A percentile compares a stretch with the other conserved stretches of the same genome.
Evolutionary conservation across 2,888 invertebrate species (phyloP).

Genomic region (Rhingia rostrata): DNA sequence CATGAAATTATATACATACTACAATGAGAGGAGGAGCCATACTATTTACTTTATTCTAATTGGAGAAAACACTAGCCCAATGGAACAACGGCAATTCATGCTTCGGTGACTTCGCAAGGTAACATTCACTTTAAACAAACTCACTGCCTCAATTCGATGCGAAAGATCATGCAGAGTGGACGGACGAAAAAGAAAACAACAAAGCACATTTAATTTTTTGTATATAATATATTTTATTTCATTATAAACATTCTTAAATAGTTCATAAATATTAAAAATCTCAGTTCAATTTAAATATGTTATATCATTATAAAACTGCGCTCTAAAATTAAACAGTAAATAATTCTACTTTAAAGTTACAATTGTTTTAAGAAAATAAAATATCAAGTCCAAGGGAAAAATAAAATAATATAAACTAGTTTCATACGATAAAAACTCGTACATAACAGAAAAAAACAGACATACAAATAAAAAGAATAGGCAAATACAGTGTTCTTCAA

Average conservation of each 20-base stretch:
- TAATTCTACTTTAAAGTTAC: conserved; percentile 43
- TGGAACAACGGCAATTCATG: conserved; percentile 25
- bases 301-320: conserved; percentile 60
- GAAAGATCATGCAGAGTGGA: conserved; percentile 5
- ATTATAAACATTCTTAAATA: conserved; percentile 66
- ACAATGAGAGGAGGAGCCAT: not conserved
- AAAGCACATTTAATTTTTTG: not conserved
- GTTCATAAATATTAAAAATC: conserved; percentile 73
- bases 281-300: conserved; percentile 69
- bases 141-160: conserved; percentile 18
- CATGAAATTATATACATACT: not conserved
- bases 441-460: conserved; percentile 50
- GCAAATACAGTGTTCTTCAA: conserved; percentile 47
- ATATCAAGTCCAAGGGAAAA: conserved; percentile 36
- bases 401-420: conserved; percentile 44
- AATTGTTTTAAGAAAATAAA: conserved; percentile 34
- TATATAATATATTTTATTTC: conserved; percentile 62
- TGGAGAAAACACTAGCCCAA: conserved; percentile 39
- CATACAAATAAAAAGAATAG: conserved; percentile 19
- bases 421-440: conserved; percentile 52
- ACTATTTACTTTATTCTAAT: conserved; percentile 11
- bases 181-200: not conserved
- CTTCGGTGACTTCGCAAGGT: conserved; percentile 33
- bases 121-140: not conserved
- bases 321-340: conserved; percentile 53